phyloP scores from a whole-genome alignment of 2,888 invertebrate species.

The Drepanosiphum platanoidis region DNA sequence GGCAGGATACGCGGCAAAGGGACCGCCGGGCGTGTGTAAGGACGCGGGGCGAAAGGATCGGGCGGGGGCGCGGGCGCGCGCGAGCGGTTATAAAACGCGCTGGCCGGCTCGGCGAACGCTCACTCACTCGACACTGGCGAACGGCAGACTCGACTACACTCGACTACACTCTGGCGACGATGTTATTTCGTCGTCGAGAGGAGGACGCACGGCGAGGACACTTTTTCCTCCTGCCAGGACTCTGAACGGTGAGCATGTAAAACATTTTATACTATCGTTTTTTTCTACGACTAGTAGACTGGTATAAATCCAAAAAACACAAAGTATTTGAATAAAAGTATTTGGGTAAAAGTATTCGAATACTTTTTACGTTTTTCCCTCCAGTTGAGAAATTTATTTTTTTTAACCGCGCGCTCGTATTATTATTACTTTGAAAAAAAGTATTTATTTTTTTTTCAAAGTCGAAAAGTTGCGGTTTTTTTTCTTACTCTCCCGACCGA shows the following conservation, averaged over 20 bases:
- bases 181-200: neutral
- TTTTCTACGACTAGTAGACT: no score
- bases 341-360: constrained; percentile 21
- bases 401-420: no score
- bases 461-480: no score
- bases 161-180: neutral
- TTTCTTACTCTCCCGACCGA: no score
- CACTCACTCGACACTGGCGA: neutral
- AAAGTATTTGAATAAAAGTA: constrained; percentile 38
- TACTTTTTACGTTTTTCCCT: neutral
- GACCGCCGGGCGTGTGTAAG: neutral
- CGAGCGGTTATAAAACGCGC: constrained; percentile 9
- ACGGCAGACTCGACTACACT: neutral
- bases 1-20: constrained; percentile 18
- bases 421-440: no score
- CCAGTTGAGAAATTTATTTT: no score
- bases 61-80: neutral
- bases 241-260: constrained; percentile 2
- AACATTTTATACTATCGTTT: neutral
- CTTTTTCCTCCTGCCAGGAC: no score
- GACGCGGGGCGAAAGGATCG: neutral
- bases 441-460: no score
- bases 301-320: no score
- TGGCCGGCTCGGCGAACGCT: neutral
- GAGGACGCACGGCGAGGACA: neutral